These are phyloP conservation scores for Esox lucius DNA, from an alignment of 2,797 vertebrate genomes.

Conservation along the genomic window DNA sequence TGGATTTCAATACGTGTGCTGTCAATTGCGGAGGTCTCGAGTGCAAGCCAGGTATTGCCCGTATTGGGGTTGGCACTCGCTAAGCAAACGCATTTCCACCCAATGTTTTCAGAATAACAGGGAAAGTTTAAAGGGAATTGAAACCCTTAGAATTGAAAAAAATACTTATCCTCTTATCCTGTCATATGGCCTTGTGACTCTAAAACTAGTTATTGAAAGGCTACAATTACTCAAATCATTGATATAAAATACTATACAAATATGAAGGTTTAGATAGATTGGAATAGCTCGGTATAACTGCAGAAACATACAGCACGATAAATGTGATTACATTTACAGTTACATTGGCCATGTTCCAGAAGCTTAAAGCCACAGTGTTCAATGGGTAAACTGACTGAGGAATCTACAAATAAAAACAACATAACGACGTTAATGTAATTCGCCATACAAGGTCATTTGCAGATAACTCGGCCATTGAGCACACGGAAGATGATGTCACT, in stretches of 20 bases:
- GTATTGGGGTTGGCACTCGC: too few relatives aligned
- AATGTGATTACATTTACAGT: background rate
- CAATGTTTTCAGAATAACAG: too few relatives aligned
- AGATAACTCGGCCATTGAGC: too few relatives aligned
- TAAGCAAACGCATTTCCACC: background rate
- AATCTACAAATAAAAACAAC: too few relatives aligned
- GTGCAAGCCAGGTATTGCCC: too few relatives aligned
- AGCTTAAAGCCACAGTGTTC: too few relatives aligned
- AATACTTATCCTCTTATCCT: background rate
- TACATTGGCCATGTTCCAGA: background rate
- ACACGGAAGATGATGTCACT: conserved; percentile 7
- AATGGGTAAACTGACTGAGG: background rate
- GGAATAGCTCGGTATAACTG: background rate
- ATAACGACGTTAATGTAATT: too few relatives aligned
- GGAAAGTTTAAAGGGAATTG: too few relatives aligned
- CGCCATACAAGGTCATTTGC: too few relatives aligned
- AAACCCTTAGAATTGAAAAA: background rate
- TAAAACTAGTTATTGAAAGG: background rate
- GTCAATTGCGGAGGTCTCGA: too few relatives aligned
- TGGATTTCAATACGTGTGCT: too few relatives aligned
- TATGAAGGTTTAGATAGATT: background rate
- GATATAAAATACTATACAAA: background rate
- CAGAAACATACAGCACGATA: background rate
- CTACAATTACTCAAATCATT: background rate
- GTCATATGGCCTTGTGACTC: background rate